Percentiles rank a stretch among this genome's conserved stretches.
Conservation (phyloP, 2,113 vertebrate species). For the Orycteropus afer region DNA sequence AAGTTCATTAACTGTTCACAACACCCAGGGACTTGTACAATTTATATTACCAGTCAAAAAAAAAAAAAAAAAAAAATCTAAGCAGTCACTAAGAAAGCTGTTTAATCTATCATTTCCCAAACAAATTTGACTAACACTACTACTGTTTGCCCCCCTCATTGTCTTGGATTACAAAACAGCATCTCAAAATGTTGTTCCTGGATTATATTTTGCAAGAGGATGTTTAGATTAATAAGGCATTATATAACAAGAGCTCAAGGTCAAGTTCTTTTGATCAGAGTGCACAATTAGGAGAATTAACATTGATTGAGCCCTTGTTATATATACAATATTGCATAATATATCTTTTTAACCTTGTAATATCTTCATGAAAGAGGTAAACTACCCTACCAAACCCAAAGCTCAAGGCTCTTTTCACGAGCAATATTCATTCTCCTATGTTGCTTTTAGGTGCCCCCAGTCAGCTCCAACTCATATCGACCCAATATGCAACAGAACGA, state of each 20-base stretch:
- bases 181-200: neutral
- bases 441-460: no score
- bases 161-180: neutral
- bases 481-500: no score
- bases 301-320: neutral
- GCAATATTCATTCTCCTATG: neutral
- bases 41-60: neutral
- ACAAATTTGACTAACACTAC: neutral
- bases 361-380: neutral
- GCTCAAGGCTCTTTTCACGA: neutral
- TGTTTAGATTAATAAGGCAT: neutral
- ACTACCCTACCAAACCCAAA: neutral
- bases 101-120: neutral
- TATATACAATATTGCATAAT: neutral
- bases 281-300: neutral
- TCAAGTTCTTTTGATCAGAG: neutral
- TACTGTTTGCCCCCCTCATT: neutral
- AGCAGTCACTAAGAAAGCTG: neutral
- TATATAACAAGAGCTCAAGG: neutral
- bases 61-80: neutral
- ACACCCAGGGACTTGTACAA: neutral
- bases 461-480: no score
- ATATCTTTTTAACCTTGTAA: slow-evolving; percentile 12
- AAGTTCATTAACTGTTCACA: neutral
- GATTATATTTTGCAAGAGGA: neutral